phyloP scores from a whole-genome alignment of 2,888 invertebrate genomes.

The Philaethria dido region DNA sequence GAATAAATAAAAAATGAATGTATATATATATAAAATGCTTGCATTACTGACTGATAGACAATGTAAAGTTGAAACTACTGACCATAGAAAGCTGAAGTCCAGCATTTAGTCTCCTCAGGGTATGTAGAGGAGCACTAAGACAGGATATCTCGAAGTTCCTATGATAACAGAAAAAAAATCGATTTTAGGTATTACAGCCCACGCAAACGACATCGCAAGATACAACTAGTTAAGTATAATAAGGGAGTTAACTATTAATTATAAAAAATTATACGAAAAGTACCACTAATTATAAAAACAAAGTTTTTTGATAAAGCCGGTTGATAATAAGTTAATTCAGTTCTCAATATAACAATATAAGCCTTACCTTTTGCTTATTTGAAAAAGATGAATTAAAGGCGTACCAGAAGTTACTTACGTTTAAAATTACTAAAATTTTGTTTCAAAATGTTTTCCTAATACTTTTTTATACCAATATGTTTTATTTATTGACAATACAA shows the following conservation, averaged over 20 bases:
- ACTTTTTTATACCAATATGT: background rate
- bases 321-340: slow-evolving; percentile 1
- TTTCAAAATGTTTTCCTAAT: background rate
- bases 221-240: no score
- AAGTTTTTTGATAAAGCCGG: background rate
- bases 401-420: background rate
- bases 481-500: background rate
- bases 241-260: background rate
- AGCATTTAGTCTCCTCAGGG: no score
- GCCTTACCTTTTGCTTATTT: background rate
- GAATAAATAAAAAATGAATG: background rate
- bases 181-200: no score
- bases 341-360: background rate
- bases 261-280: background rate
- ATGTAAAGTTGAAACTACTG: no score
- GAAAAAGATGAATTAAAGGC: background rate
- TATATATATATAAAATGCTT: no score
- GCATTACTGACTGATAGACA: no score
- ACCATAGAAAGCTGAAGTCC: no score
- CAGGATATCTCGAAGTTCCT: no score
- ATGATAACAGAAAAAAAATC: no score
- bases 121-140: no score
- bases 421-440: background rate
- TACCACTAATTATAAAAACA: background rate
- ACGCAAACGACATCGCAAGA: no score